Conservation (phyloP, 2,797 vertebrate species). For the Molossus alvarezi region DNA sequence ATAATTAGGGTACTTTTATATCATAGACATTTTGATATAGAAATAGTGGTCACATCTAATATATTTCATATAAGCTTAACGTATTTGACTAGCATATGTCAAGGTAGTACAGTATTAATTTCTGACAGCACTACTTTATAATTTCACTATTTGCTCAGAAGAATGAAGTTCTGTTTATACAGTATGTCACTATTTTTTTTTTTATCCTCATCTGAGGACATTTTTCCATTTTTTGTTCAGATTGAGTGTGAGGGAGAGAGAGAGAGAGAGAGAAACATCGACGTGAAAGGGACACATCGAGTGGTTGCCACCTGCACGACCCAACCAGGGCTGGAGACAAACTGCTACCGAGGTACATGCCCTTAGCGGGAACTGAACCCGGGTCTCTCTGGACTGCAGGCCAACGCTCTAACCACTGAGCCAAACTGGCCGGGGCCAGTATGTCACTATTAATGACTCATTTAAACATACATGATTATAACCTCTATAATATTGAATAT, state of each 20-base stretch:
- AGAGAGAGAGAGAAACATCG: too few species aligned
- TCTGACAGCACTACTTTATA: constrained; percentile 32
- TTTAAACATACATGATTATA: constrained; percentile 7
- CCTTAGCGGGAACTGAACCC: too few species aligned
- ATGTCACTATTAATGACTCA: constrained; percentile 40
- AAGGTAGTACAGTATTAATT: not conserved
- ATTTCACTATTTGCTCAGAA: constrained; percentile 54
- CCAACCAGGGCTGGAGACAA: too few species aligned
- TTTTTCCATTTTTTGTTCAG: too few species aligned
- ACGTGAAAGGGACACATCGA: too few species aligned
- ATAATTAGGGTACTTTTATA: not conserved
- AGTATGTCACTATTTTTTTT: not conserved
- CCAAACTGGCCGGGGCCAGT: not conserved
- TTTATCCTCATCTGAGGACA: too few species aligned
- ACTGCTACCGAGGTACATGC: too few species aligned
- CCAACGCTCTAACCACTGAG: too few species aligned
- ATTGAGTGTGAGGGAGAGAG: too few species aligned
- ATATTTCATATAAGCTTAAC: constrained; percentile 32
- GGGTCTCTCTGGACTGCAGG: too few species aligned
- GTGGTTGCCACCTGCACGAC: too few species aligned
- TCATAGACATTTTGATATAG: not conserved
- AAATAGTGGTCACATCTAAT: not conserved
- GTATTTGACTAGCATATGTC: constrained; percentile 49
- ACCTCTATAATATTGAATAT: not conserved
- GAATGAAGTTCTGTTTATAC: not conserved